Base-by-base conservation (phyloP, 2,888 invertebrate genomes). In the Chironomus riparius region DNA sequence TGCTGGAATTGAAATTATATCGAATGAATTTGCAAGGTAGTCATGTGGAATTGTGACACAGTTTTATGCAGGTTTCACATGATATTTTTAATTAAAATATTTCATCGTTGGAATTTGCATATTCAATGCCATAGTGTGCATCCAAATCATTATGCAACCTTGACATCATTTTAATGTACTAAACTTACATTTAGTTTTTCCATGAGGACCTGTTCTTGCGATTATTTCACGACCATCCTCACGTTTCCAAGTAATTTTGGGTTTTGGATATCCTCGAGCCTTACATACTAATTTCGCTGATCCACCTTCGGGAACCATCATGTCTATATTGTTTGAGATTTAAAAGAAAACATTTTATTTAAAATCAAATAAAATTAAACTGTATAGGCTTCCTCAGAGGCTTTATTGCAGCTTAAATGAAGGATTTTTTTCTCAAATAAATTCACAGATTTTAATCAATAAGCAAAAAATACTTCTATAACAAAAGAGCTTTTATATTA, bases 261-360 rank as follows among this genome's bases (percentile, higher is more conserved):
- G 95, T 78, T 91, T 90, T 10, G 94, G 94, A 81, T 89, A 92
- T 4, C 95, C 94, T 77, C 92, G 87, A 1, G 94, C 94, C 82
- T 92, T 92, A 85, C 95, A 95, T 77, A 93, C 89, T 79, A 95
- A 86, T 83, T 94, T 94, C 0, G 93, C 94, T 5, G 93, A 91
- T 56, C 94, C 94, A 73, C 94, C 94, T 85, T 95, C 95, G n/a
- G 94, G 94, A 76, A 95, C 94, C 92, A 94, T 94, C 88, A 95
- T 90, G 82, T 69, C 56, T 56, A 15, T 7, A 56, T 56, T 18
- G 13, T 10, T 13, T 3, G 22, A 24, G 22, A 24, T 3, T 24
- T 24, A 2, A 24, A 3, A 24, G 22, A 24, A 24, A 24, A 24
- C 2, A 24, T 24, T 3, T 24, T n/a, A n/a, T 3, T 24, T 12